These are phyloP conservation scores for Gobiocypris rarus DNA, from an alignment of 2,113 vertebrate genomes.

Conservation along the genomic window DNA sequence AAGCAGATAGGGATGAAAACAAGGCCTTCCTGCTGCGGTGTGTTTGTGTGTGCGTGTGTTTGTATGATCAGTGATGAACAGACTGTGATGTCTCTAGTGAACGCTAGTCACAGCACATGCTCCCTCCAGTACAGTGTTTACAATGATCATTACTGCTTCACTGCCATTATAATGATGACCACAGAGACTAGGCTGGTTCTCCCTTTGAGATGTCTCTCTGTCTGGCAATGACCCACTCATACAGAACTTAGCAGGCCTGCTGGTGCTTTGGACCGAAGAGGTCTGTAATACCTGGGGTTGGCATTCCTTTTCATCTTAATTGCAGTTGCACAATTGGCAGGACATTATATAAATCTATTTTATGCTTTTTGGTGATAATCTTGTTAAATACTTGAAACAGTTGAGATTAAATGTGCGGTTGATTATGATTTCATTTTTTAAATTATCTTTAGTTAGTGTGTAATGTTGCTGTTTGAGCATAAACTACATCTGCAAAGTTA, in stretches of 20 bases:
- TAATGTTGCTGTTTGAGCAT: no score
- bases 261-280: constrained; percentile 28
- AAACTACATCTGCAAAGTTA: no score
- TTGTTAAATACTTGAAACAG: no score
- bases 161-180: constrained; percentile 46
- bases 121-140: constrained; percentile 40
- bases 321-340: no score
- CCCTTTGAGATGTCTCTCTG: constrained; percentile 28
- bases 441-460: no score
- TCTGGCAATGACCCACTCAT: constrained; percentile 36
- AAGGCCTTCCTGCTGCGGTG: constrained; percentile 29
- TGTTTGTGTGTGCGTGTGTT: neutral
- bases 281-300: neutral
- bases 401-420: no score
- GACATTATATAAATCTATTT: no score
- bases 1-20: constrained; percentile 5
- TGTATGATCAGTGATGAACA: constrained; percentile 10
- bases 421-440: no score
- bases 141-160: constrained; percentile 43
- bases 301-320: neutral
- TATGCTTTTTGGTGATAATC: no score
- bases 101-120: neutral
- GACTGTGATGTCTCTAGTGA: constrained; percentile 41
- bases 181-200: constrained; percentile 25
- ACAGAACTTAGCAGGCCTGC: constrained; percentile 20